A percentile compares a stretch with the other conserved stretches of the same genome.
Evolutionary conservation across 2,888 invertebrate genomes (phyloP).

Genomic region (Leptinotarsa haldemani): DNA sequence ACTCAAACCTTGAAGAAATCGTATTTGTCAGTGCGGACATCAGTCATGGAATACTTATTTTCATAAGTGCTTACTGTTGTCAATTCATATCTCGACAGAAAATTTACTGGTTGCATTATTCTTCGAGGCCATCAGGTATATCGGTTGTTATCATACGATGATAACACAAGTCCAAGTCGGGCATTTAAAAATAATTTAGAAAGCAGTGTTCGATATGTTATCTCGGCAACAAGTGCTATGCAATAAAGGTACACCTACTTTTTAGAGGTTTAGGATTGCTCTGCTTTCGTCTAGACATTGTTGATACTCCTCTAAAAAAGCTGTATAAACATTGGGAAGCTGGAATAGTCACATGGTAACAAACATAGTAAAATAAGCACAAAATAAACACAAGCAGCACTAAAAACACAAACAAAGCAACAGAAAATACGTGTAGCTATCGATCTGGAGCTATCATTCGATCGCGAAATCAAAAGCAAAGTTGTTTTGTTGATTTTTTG

Average conservation of each 20-base stretch:
- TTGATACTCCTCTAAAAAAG: slow-evolving; percentile 71
- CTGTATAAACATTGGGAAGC: slow-evolving; percentile 37
- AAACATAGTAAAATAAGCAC: slow-evolving; percentile 47
- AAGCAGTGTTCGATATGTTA: slow-evolving; percentile 17
- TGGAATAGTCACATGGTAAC: slow-evolving; percentile 55
- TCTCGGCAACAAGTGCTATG: slow-evolving; percentile 32
- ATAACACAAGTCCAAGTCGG: slow-evolving; percentile 16
- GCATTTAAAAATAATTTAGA: slow-evolving; percentile 20
- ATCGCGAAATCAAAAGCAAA: slow-evolving; percentile 42
- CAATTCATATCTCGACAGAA: slow-evolving; percentile 10
- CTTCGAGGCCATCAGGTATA: slow-evolving; percentile 24
- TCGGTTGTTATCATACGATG: slow-evolving; percentile 23
- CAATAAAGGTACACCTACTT: slow-evolving; percentile 76
- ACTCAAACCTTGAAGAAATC: not conserved
- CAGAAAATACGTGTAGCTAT: slow-evolving; percentile 42
- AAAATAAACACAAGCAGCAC: slow-evolving; percentile 50
- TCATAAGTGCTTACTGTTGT: slow-evolving; percentile 1
- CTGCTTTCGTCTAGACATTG: slow-evolving; percentile 95
- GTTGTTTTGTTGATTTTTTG: slow-evolving; percentile 46
- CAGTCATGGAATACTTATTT: not conserved
- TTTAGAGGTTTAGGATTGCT: slow-evolving; percentile 95
- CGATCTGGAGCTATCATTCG: slow-evolving; percentile 37
- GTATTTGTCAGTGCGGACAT: not conserved
- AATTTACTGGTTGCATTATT: slow-evolving; percentile 8
- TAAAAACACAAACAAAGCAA: slow-evolving; percentile 50